Evolutionary conservation across 2,113 vertebrate species (phyloP).

Genomic region (Scatophagus argus): DNA sequence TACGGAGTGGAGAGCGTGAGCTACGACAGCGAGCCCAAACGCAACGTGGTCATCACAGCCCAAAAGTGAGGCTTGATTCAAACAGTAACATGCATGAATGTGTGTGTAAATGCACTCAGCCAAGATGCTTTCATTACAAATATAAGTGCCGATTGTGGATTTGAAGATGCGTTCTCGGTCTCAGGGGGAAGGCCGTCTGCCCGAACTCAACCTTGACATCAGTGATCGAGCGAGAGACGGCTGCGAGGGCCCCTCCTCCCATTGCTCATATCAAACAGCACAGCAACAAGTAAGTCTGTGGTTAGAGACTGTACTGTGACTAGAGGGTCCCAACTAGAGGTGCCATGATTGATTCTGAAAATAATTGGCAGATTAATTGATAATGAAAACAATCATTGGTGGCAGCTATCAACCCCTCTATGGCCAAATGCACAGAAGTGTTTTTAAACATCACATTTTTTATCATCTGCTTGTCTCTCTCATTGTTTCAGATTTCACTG

Average conservation of each 20-base stretch:
- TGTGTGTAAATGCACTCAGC: accelerated
- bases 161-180: background rate
- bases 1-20: constrained; percentile 95
- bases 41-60: constrained; percentile 95
- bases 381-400: too few relatives aligned
- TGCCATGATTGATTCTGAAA: too few relatives aligned
- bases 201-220: constrained; percentile 89
- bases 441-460: background rate
- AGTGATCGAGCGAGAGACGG: constrained; percentile 91
- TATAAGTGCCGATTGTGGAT: background rate
- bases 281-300: constrained; percentile 89
- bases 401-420: too few relatives aligned
- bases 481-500: background rate
- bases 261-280: constrained; percentile 94
- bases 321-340: too few relatives aligned
- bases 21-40: constrained; percentile 98
- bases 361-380: too few relatives aligned
- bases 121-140: accelerated
- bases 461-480: background rate
- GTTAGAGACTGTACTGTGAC: background rate
- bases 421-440: background rate
- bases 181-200: constrained; percentile 92
- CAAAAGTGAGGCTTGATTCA: constrained; percentile 80
- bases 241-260: constrained; percentile 89
- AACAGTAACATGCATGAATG: background rate